phyloP scores from a whole-genome alignment of 2,797 vertebrate species.

The Amblyraja radiata region DNA sequence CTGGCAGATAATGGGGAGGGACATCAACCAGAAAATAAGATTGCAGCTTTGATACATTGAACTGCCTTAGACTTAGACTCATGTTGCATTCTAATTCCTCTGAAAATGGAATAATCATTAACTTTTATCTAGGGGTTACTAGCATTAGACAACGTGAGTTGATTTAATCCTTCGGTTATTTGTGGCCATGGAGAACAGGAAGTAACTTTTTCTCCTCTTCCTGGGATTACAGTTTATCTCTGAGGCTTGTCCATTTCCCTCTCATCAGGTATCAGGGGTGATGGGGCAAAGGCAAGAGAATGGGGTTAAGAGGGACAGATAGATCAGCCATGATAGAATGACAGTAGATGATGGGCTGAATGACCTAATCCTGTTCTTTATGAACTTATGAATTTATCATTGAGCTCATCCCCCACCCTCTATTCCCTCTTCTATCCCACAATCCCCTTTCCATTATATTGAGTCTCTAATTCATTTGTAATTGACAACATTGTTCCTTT shows the following conservation, averaged over 20 bases:
- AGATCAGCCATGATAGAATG: too few relatives aligned
- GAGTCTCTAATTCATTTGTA: background rate
- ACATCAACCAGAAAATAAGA: background rate
- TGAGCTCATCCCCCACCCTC: background rate
- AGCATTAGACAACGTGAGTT: background rate
- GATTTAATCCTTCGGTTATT: background rate
- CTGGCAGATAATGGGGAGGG: background rate
- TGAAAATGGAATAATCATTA: background rate
- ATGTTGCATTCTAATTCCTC: background rate
- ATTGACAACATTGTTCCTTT: background rate
- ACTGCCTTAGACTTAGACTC: background rate
- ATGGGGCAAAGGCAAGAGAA: too few relatives aligned
- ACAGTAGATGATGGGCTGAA: too few relatives aligned
- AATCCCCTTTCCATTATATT: background rate
- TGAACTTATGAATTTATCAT: background rate
- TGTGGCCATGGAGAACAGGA: background rate
- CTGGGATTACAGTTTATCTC: background rate
- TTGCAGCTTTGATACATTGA: background rate
- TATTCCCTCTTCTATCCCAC: background rate
- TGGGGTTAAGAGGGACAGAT: too few relatives aligned
- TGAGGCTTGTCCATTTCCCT: background rate
- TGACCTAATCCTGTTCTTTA: too few relatives aligned
- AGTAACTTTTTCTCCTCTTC: background rate
- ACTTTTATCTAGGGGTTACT: background rate
- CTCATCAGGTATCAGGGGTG: too few relatives aligned